phyloP scores from a whole-genome alignment of 1,140 invertebrate species.

The Eurosta solidaginis region DNA sequence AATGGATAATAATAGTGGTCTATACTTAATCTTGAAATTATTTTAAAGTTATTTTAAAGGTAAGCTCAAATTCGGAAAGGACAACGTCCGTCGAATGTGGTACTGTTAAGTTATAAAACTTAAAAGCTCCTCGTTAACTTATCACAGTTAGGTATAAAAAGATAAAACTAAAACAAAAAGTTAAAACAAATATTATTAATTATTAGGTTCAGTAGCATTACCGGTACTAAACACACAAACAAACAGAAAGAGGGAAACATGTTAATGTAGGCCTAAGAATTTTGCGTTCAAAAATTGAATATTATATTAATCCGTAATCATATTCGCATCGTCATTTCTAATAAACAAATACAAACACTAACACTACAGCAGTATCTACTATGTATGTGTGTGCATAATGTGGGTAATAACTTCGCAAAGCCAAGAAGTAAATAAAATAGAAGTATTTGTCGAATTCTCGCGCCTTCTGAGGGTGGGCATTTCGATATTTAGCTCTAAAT shows the following conservation, averaged over 20 bases:
- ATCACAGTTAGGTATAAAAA: too few relatives aligned
- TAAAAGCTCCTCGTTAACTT: too few relatives aligned
- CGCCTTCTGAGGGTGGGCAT: conserved; percentile 5
- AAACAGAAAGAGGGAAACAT: not conserved
- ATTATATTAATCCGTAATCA: not conserved
- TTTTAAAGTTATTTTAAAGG: too few relatives aligned
- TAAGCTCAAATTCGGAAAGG: too few relatives aligned
- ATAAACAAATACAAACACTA: too few relatives aligned
- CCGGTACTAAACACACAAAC: not conserved
- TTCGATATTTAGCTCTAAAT: not conserved
- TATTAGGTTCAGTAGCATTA: not conserved
- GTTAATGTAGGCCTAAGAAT: not conserved
- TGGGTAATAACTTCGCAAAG: not conserved
- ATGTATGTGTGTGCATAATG: not conserved
- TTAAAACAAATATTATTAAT: not conserved
- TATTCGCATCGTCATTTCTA: not conserved
- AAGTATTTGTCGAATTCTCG: not conserved
- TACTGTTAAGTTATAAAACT: too few relatives aligned
- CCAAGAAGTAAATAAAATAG: too few relatives aligned
- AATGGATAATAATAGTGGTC: too few relatives aligned
- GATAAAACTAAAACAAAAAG: not conserved
- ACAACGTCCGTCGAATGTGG: too few relatives aligned
- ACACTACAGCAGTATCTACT: too few relatives aligned
- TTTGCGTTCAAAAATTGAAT: not conserved
- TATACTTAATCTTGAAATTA: too few relatives aligned